Conservation (phyloP, 1,140 invertebrate species). For the Melipona quadrifasciata region DNA sequence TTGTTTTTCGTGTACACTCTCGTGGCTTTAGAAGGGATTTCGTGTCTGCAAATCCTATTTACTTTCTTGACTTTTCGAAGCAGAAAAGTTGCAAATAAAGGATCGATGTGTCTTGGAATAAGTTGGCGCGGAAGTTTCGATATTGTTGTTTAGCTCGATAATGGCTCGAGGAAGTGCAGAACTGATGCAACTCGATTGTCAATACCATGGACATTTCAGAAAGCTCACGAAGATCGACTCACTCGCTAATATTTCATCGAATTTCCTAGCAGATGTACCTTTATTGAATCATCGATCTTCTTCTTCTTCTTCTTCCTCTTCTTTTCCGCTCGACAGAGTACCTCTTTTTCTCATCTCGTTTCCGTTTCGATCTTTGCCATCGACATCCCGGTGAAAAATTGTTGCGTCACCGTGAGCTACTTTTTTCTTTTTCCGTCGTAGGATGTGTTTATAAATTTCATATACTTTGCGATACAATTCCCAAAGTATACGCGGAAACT, state of each 20-base stretch:
- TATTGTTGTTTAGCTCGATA: background rate
- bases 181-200: background rate
- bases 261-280: constrained; percentile 1
- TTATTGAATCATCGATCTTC: constrained; percentile 29
- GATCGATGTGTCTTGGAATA: background rate
- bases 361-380: background rate
- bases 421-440: background rate
- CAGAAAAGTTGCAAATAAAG: background rate
- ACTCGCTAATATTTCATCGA: background rate
- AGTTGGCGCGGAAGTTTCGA: background rate
- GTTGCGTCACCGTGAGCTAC: background rate
- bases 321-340: background rate
- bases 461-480: background rate
- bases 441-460: background rate
- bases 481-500: background rate
- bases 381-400: constrained; percentile 7
- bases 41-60: constrained; percentile 4
- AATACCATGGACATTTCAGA: background rate
- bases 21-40: background rate
- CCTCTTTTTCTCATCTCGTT: background rate
- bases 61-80: background rate
- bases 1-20: background rate
- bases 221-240: background rate
- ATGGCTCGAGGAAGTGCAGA: background rate
- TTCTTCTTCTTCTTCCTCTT: too few relatives aligned